Conservation (phyloP, 2,797 vertebrate genomes). For the Hyperoplus immaculatus region DNA sequence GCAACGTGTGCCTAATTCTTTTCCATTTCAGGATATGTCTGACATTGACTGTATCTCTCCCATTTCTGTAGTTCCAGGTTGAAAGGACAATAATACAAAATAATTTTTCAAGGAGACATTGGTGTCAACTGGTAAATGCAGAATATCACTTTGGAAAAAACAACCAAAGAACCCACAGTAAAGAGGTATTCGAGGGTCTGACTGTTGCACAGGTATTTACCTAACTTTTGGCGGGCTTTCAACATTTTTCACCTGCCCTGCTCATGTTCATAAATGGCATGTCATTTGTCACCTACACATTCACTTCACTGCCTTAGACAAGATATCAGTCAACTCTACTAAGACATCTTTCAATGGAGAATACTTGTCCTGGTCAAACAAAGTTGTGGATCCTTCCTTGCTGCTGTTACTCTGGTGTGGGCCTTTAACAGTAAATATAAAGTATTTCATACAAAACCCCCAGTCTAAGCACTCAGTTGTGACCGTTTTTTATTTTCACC, state of each 20-base stretch:
- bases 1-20: constrained; percentile 16
- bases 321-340: constrained; percentile 9
- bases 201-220: constrained; percentile 32
- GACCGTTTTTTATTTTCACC: background rate
- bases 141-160: constrained; percentile 33
- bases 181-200: constrained; percentile 21
- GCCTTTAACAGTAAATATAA: constrained; percentile 1
- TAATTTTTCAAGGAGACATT: constrained; percentile 42
- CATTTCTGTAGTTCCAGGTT: constrained; percentile 40
- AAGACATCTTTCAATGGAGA: constrained; percentile 23
- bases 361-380: constrained; percentile 29
- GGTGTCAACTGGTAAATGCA: constrained; percentile 33
- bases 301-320: constrained; percentile 23
- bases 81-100: constrained; percentile 44
- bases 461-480: background rate
- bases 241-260: background rate
- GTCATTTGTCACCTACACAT: constrained; percentile 17
- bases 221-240: constrained; percentile 45
- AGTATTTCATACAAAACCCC: background rate
- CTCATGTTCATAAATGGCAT: constrained; percentile 28
- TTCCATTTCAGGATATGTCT: constrained; percentile 37
- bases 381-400: constrained; percentile 26
- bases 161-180: background rate
- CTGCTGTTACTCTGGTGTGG: constrained; percentile 5
- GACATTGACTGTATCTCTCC: constrained; percentile 55